Evolutionary conservation across 2,113 vertebrate genomes (phyloP), one percentile per base, ranked within the genome.

Genomic region (Ptilonorhynchus violaceus): DNA sequence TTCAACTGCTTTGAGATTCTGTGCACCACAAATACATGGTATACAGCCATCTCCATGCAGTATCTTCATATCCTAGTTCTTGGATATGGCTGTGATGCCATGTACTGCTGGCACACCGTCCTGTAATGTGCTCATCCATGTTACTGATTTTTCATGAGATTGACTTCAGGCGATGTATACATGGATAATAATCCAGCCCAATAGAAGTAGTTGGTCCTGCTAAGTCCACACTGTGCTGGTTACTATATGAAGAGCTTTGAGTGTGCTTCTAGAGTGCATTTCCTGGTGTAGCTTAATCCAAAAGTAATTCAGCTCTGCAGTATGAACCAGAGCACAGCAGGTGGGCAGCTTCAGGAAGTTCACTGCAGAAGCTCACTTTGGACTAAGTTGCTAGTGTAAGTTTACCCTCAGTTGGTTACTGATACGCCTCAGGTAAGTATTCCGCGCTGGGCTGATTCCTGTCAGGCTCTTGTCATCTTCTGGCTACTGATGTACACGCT

Each of bases 251-350:
- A 70, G 42, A 52, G 37, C 47, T 70, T 47, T 64, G 19, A 24
- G 24, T 69, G 10, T 74, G 50, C 42, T 70, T 16, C 16, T 52
- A 4, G 27, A 47, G 50, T 13, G 30, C 24, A 22, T 62, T 42
- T 94, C 19, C 21, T 58, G 41, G 14, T 49, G 24, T 56, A 73
- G 49, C 68, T 56, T 63, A 64, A 52, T 64, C 14, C 30, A 21
- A 46, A 76, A 0, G 0, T 42, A 47, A 30, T 39, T 66, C 30
- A 74, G 46, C 50, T 90, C 21, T 0, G 1, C 33, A 46, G 0
- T 10, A 18, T 3, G 6, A 85, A 41, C 35, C 17, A 11, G 60
- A 76, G 53, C 3, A 5, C 15, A 56, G 41, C 18, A 28, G 59
- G 7, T 68, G 33, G 49, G 9, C 41, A 33, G 47, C 6, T 7